Evolutionary conservation across 2,888 invertebrate species (phyloP), one percentile per base, ranked within the genome.

Genomic region (Leucania comma): DNA sequence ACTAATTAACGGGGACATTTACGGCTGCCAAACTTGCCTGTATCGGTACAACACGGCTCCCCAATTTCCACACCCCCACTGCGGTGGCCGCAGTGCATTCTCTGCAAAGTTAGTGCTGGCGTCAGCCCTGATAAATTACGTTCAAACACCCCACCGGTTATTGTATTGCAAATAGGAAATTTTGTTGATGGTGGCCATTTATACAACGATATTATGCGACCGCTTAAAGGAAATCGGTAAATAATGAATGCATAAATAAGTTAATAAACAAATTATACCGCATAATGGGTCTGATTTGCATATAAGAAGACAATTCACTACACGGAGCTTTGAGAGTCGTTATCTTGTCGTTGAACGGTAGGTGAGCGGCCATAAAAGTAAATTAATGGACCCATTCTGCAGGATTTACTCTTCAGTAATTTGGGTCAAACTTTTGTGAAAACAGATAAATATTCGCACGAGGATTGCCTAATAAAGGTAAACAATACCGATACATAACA

Each of bases 1-100:
- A 93, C 94, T 94, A 93, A 94, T 94, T 94, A 94, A 93, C 91
- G 90, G 90, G 90, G 90, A 92, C 93, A 92, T 93, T 93, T 91
- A 93, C 91, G 90, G 88, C 89, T 91, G 91, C 93, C 92, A 92
- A 93, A 93, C 91, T 91, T 91, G 92, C 89, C 87, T 88, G 88
- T 90, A 86, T 88, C 90, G 87, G 88, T 84, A 84, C 86, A 87
- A 86, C 82, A 86, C 75, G 75, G 78, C 84, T 82, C 76, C 85
- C 81, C 83, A 72, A 73, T 78, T 70, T 85, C 85, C 81, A 80
- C 81, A 80, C 73, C 83, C 83, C 84, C 78, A 70, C 73, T 80
- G 84, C 86, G 75, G 81, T 72, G 77, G 83, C 69, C 75, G 75
- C 80, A 77, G 72, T 81, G 84, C 88, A 88, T 85, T 84, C 86